These are phyloP conservation scores for Fregetta grallaria DNA, from an alignment of 2,113 vertebrate genomes.

Conservation along the genomic window DNA sequence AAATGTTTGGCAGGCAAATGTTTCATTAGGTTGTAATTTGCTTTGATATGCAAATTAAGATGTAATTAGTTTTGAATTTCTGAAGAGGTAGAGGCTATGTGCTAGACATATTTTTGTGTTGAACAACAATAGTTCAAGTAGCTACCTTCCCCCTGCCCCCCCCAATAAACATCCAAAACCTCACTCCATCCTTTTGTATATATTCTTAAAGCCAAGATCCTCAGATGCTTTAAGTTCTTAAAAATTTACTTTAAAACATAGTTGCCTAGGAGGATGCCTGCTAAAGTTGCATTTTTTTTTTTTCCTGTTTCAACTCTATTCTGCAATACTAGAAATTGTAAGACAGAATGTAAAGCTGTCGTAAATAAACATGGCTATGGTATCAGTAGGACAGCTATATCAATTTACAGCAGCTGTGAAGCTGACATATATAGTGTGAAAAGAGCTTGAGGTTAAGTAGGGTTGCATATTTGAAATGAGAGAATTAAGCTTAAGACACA, in stretches of 20 bases:
- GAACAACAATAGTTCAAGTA: conserved; percentile 63
- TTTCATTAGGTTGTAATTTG: conserved; percentile 78
- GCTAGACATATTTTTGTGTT: conserved; percentile 69
- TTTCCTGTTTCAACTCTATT: neutral
- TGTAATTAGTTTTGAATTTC: conserved; percentile 78
- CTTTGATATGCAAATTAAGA: conserved; percentile 80
- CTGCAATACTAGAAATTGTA: neutral
- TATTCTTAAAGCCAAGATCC: neutral
- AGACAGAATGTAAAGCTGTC: neutral
- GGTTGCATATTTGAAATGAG: neutral
- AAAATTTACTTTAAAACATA: neutral
- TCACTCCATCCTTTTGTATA: neutral
- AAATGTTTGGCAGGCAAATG: conserved; percentile 72
- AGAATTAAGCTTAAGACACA: neutral
- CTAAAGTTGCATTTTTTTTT: neutral
- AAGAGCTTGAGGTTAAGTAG: neutral
- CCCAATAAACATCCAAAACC: neutral
- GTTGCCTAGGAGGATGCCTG: neutral
- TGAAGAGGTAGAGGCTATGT: conserved; percentile 62
- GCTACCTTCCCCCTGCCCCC: neutral
- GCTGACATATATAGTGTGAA: neutral
- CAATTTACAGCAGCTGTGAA: neutral
- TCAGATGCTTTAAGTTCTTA: neutral
- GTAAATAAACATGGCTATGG: neutral
- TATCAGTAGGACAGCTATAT: neutral